Evolutionary conservation across 2,113 vertebrate genomes (phyloP).

Genomic region (Macrotis lagotis): DNA sequence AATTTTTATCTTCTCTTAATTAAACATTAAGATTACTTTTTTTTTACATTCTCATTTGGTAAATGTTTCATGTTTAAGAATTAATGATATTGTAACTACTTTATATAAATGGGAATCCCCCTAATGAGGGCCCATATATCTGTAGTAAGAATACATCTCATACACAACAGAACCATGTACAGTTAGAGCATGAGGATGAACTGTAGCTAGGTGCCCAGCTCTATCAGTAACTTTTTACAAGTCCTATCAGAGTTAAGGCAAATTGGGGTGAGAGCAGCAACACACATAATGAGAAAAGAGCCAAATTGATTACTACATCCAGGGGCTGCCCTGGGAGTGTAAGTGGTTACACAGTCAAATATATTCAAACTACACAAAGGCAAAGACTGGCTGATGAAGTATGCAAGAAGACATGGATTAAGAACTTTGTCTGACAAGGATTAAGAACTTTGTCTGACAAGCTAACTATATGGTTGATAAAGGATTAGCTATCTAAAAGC

Average conservation of each 20-base stretch:
- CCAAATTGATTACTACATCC: background rate
- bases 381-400: background rate
- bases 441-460: background rate
- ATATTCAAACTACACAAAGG: background rate
- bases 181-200: background rate
- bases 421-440: too few relatives aligned
- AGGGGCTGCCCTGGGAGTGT: background rate
- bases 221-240: background rate
- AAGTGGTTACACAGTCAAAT: background rate
- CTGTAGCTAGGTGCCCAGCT: background rate
- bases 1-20: background rate
- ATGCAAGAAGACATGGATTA: background rate
- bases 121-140: background rate
- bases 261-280: background rate
- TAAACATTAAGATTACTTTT: background rate
- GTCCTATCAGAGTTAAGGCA: background rate
- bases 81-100: background rate
- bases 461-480: background rate
- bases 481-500: background rate
- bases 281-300: background rate
- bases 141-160: background rate
- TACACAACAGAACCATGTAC: background rate
- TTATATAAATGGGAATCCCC: background rate
- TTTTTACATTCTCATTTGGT: background rate
- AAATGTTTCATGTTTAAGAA: background rate